These are phyloP conservation scores for Octomys mimax DNA, from an alignment of 2,797 vertebrate genomes.

Conservation along the genomic window DNA sequence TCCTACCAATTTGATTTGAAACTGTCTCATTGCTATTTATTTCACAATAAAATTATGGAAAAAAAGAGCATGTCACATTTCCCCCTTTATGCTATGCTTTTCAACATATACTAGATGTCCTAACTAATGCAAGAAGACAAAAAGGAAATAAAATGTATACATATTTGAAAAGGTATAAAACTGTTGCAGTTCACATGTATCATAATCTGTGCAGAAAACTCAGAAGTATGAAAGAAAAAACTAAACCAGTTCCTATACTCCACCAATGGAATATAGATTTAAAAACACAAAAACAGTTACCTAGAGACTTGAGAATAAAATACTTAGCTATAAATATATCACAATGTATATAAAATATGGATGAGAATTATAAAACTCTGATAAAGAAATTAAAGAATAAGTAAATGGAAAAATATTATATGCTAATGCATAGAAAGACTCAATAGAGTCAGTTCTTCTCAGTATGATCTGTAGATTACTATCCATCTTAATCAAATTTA, in stretches of 20 bases:
- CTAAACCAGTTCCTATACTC: neutral
- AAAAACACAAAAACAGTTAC: neutral
- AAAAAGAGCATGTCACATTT: neutral
- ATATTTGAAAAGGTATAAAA: neutral
- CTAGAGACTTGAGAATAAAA: neutral
- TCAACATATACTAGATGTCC: neutral
- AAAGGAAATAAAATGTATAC: neutral
- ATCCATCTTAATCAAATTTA: neutral
- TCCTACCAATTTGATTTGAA: no score
- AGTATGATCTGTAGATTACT: neutral
- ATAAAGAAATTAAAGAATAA: neutral
- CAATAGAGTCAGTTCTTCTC: neutral
- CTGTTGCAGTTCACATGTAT: neutral
- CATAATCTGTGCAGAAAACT: neutral
- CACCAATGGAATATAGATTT: neutral
- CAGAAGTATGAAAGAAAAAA: neutral
- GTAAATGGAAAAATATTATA: neutral
- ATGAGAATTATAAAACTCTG: neutral
- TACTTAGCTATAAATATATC: neutral
- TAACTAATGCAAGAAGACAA: neutral
- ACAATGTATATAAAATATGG: neutral
- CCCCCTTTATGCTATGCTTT: neutral
- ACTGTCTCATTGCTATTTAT: no score
- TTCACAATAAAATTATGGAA: no score
- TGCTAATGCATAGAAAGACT: neutral